Percentiles rank a stretch among this genome's conserved stretches.
These are phyloP conservation scores for Lophotriccus pileatus DNA, from an alignment of 2,797 vertebrate genomes.

Conservation along the genomic window DNA sequence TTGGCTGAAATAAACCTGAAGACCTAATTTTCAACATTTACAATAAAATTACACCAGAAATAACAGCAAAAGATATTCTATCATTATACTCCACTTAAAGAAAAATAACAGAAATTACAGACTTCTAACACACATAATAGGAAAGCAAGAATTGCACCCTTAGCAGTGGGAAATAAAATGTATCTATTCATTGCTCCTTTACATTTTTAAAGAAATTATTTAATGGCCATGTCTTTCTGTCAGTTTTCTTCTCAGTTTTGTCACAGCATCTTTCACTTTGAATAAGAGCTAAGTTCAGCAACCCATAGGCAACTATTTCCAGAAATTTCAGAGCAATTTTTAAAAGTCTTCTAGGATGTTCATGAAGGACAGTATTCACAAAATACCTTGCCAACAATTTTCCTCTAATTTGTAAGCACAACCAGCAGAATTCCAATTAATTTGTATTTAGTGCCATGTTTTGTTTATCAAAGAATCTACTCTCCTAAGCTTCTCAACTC, in stretches of 20 bases:
- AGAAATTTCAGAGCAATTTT: background rate
- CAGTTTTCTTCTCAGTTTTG: background rate
- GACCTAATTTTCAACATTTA: background rate
- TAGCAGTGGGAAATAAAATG: background rate
- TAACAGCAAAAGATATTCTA: background rate
- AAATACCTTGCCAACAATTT: background rate
- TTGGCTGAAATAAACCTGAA: background rate
- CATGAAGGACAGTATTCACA: background rate
- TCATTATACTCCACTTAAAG: background rate
- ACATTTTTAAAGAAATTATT: background rate
- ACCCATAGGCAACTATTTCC: background rate
- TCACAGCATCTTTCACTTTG: background rate
- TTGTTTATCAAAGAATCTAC: background rate
- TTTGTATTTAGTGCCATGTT: background rate
- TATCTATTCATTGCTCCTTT: background rate
- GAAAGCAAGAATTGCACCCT: background rate
- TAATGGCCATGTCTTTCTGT: background rate
- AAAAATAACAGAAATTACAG: constrained; percentile 5
- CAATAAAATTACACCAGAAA: background rate
- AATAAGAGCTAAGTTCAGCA: background rate
- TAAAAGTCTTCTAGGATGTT: background rate
- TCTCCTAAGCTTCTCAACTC: background rate
- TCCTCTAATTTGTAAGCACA: background rate
- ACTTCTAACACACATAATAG: background rate
- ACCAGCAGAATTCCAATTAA: background rate